Conservation (phyloP, 2,113 vertebrate genomes). For the Columba livia region DNA sequence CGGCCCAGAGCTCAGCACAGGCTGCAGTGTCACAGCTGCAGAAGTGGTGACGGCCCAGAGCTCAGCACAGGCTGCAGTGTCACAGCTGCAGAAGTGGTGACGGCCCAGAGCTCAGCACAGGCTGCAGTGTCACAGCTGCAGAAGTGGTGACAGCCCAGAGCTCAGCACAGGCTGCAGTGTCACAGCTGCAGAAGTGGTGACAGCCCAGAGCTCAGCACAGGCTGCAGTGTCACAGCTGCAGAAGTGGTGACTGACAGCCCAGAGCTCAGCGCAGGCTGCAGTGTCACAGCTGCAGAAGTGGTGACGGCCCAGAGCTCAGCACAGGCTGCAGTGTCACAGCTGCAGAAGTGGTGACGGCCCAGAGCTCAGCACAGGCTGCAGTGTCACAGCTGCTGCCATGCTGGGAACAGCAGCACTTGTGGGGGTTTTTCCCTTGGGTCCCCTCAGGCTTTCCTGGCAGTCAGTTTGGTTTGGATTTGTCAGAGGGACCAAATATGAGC, state of each 20-base stretch:
- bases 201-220: too few species aligned
- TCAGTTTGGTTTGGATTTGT: background rate
- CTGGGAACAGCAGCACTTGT: background rate
- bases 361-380: too few species aligned
- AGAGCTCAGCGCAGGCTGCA: too few species aligned
- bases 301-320: too few species aligned
- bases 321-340: background rate
- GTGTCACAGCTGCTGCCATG: background rate
- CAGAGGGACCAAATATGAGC: background rate
- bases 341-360: background rate
- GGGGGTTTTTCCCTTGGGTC: background rate
- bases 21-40: background rate
- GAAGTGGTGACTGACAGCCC: too few species aligned
- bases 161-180: too few species aligned
- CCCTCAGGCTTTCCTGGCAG: accelerated
- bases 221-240: background rate
- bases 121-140: background rate
- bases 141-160: too few species aligned
- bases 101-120: too few species aligned
- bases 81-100: background rate
- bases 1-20: too few species aligned
- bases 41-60: too few species aligned
- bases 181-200: background rate
- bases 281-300: background rate
- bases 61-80: too few species aligned